These are phyloP conservation scores for Triplophysa tibetana DNA, from an alignment of 2,113 vertebrate genomes.

Conservation along the genomic window DNA sequence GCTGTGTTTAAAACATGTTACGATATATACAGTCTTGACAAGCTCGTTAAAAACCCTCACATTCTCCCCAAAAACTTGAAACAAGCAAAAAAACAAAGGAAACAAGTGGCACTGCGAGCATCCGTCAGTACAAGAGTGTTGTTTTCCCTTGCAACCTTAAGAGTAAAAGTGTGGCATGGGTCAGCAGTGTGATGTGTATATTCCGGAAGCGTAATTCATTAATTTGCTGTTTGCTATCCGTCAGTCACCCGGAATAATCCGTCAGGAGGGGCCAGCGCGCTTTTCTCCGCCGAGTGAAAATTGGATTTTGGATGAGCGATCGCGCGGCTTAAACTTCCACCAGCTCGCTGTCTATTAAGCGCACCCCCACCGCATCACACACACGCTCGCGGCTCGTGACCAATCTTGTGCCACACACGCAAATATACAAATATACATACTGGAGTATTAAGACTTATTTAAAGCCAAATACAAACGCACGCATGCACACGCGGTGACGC, in stretches of 20 bases:
- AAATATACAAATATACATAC: conserved; percentile 36
- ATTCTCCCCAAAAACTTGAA: not conserved
- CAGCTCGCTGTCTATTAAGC: conserved; percentile 48
- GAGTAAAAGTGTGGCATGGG: conserved; percentile 25
- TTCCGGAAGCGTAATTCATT: conserved; percentile 58
- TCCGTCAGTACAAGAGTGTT: conserved; percentile 23
- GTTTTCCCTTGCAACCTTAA: conserved; percentile 2
- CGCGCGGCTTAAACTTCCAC: conserved; percentile 51
- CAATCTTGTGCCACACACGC: conserved; percentile 16
- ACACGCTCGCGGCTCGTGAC: conserved; percentile 24
- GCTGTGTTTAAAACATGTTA: conserved; percentile 40
- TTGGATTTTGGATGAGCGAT: conserved; percentile 58
- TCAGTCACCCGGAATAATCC: conserved; percentile 54
- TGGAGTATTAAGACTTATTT: conserved; percentile 23
- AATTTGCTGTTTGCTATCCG: conserved; percentile 55
- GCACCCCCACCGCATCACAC: conserved; percentile 36
- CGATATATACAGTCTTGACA: conserved; percentile 31
- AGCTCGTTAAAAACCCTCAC: conserved; percentile 20
- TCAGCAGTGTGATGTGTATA: conserved; percentile 51
- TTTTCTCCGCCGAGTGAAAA: conserved; percentile 50
- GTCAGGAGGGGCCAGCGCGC: conserved; percentile 46
- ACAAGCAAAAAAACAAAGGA: not conserved
- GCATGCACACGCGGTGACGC: not conserved
- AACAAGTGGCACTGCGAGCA: not conserved
- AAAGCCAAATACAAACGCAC: conserved; percentile 50